Conservation (phyloP, 2,113 vertebrate genomes). For the Donacobius atricapilla region DNA sequence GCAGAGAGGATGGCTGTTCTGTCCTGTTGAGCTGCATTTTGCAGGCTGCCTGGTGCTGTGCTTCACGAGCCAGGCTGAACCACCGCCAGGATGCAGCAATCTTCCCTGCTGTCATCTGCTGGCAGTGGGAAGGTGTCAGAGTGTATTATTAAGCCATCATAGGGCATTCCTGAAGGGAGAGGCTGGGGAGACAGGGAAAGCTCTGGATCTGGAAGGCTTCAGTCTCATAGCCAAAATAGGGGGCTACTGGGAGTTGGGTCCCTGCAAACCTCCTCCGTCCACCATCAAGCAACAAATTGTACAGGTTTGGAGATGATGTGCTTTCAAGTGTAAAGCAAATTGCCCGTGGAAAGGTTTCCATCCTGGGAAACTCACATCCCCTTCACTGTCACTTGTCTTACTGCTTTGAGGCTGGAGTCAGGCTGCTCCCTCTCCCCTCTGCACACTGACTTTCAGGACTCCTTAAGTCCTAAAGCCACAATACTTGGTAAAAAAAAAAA, state of each 20-base stretch:
- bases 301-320: not conserved
- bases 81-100: not conserved
- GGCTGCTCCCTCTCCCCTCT: not conserved
- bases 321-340: not conserved
- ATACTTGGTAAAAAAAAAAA: not conserved
- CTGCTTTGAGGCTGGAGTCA: accelerated
- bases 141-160: not conserved
- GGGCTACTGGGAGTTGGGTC: not conserved
- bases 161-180: not conserved
- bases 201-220: not conserved
- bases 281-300: accelerated
- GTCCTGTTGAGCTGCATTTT: not conserved
- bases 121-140: not conserved
- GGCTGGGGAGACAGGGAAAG: not conserved
- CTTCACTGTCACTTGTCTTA: not conserved
- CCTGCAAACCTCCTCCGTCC: not conserved
- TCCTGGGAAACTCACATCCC: not conserved
- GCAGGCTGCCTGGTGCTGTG: not conserved
- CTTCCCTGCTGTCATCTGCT: not conserved
- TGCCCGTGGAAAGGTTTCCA: not conserved
- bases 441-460: accelerated
- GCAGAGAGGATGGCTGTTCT: not conserved
- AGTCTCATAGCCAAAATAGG: accelerated
- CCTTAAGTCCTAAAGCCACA: not conserved
- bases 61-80: not conserved